Conservation (phyloP, 2,797 vertebrate genomes). For the Cephalopachus bancanus region DNA sequence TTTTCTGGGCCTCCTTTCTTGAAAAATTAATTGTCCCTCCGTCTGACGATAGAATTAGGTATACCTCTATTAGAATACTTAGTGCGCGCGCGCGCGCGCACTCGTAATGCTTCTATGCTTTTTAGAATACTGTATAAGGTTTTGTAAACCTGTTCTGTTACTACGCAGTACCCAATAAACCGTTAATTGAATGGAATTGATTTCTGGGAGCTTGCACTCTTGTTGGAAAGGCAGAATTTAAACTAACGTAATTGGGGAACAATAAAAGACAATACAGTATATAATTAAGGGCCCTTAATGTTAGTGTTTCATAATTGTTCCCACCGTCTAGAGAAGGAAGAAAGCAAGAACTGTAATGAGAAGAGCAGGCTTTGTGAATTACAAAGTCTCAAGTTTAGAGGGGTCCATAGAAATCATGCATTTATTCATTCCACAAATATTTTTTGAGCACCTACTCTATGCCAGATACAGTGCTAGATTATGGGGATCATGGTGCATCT, state of each 20-base stretch:
- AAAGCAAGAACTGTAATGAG: not conserved
- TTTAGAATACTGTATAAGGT: not conserved
- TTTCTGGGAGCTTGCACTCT: not conserved
- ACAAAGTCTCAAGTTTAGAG: constrained; percentile 6
- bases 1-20: not conserved
- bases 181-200: constrained; percentile 43
- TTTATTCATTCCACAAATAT: constrained; percentile 5
- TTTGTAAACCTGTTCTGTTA: constrained; percentile 32
- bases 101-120: not conserved
- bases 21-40: constrained; percentile 7
- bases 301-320: constrained; percentile 44
- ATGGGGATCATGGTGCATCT: not conserved
- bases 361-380: constrained; percentile 26
- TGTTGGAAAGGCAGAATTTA: constrained; percentile 30
- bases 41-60: not conserved
- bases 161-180: constrained; percentile 8
- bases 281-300: constrained; percentile 69
- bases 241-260: constrained; percentile 34
- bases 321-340: constrained; percentile 52
- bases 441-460: constrained; percentile 19
- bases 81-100: not conserved
- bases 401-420: not conserved
- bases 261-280: constrained; percentile 53
- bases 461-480: not conserved
- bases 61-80: not conserved